Conservation (phyloP, 2,797 vertebrate genomes). For the Enteromius anoplus region DNA sequence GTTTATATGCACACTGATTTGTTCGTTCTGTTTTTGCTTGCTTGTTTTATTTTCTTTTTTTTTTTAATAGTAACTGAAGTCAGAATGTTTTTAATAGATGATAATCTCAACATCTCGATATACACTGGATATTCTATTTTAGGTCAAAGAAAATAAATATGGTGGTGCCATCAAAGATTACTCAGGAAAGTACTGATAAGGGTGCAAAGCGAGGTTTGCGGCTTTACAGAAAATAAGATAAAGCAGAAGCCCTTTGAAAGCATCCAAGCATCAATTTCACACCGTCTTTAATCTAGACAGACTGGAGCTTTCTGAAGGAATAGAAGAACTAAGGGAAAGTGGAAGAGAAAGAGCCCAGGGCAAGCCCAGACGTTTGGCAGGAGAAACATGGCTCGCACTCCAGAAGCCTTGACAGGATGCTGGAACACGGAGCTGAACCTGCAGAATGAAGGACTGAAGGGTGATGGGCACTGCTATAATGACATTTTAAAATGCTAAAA, state of each 20-base stretch:
- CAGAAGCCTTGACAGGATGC: conserved; percentile 28
- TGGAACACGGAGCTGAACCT: conserved; percentile 21
- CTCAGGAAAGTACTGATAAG: conserved; percentile 56
- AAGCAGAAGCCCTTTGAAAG: conserved; percentile 55
- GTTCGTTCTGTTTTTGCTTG: no score
- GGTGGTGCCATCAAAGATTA: conserved; percentile 54
- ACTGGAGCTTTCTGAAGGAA: conserved; percentile 53
- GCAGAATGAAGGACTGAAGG: conserved; percentile 7
- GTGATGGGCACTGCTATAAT: conserved; percentile 29
- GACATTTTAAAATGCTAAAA: conserved; percentile 27
- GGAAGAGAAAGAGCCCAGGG: conserved; percentile 40
- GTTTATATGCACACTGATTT: no score
- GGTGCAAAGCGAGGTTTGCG: conserved; percentile 51
- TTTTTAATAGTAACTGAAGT: not conserved
- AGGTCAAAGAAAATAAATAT: conserved; percentile 46
- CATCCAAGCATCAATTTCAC: conserved; percentile 57
- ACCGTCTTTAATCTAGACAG: conserved; percentile 57
- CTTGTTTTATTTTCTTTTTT: no score
- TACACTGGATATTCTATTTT: conserved; percentile 50
- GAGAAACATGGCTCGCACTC: conserved; percentile 28
- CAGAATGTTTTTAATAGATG: conserved; percentile 15
- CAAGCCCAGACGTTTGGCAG: conserved; percentile 24
- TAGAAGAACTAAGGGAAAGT: conserved; percentile 45
- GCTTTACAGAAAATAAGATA: conserved; percentile 60
- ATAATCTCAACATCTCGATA: conserved; percentile 30